Evolutionary conservation across 2,797 vertebrate genomes (phyloP), one percentile per base, ranked within the genome.

Genomic region (Lindbergichthys nudifrons): DNA sequence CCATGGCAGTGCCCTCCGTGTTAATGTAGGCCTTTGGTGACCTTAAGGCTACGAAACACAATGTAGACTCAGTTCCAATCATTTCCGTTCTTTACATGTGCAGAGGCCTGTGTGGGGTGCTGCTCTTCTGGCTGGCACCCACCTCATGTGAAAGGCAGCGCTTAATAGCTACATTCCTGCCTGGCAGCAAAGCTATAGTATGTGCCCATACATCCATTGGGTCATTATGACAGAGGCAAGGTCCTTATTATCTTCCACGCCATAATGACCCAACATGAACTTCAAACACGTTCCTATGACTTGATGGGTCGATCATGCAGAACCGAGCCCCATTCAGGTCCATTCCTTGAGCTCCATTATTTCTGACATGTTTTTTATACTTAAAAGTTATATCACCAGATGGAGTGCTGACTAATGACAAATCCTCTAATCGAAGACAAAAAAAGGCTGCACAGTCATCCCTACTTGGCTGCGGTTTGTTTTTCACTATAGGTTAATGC

Each of bases 231-330:
- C 73, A 75, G 75, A 60, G 68, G 61, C 77, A 61, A 52, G 59
- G 72, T 75, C 77, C 69, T 77, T 70, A 76, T 88, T 81, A 80
- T 83, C 77, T 63, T 64, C 48, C 57, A 75, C 19, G 52, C 85
- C 75, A 83, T 62, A 75, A 67, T 65, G 56, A 53, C 41, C 70
- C 53, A 66, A 78, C 83, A 52, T 73, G 68, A 80, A 90, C 85
- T 90, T 90, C 89, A 90, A 91, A 89, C 85, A 87, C 62, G 73
- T 90, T 89, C 83, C 88, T 87, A 71, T 71, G 73, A 82, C 68
- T 86, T n/a, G 62, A 81, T 77, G 82, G 85, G 64, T 86, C 79
- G 74, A 79, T 92, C 86, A 91, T 90, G 90, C 88, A 91, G 86
- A 93, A 88, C 79, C 61, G n/a, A 85, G 71, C 52, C 73, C 82